Evolutionary conservation across 2,113 vertebrate species (phyloP), one percentile per base, ranked within the genome.

Genomic region (Porphyrio hochstetteri): DNA sequence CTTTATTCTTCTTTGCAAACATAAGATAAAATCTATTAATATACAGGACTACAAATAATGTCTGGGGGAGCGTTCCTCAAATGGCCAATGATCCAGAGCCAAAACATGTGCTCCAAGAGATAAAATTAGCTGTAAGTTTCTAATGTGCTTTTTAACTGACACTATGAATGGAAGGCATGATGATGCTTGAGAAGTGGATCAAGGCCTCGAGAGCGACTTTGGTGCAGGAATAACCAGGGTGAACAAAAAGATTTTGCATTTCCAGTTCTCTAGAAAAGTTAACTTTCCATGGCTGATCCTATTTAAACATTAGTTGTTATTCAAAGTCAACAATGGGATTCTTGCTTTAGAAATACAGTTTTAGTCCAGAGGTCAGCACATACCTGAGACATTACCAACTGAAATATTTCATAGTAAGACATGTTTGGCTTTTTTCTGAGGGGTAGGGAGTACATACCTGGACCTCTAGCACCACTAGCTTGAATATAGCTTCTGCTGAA

Each of bases 401-500:
- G 13, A 82, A 86, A 16, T 48, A 69, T 35, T 82, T 85, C 11
- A 23, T 33, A 72, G 2, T 1, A 50, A 7, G 2, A 55, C 12
- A 38, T 0, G 1, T 6, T 33, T 44, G 3, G 6, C 4, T 9
- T 68, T 38, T 61, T 61, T 1, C 2, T 48, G 46, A 16, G 6
- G 7, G 1, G 16, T 13, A 11, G 2, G 11, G 21, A 88, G 83
- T 91, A 94, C 93, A 38, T 97, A 99, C 99, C 99, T 97, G 98
- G 97, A 42, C 98, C 99, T 96, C 97, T 98, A 57, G 98, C 98
- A 18, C 97, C 97, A 64, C 98, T 99, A 65, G 98, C 97, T 82
- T 99, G 99, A 86, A 94, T 86, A 70, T 96, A 98, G 92, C 97
- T 97, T 82, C 98, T 97, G 93, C 83, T 98, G 76, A 99, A 98